Evolutionary conservation across 2,797 vertebrate genomes (phyloP).

Genomic region (Spinus olivaceus): DNA sequence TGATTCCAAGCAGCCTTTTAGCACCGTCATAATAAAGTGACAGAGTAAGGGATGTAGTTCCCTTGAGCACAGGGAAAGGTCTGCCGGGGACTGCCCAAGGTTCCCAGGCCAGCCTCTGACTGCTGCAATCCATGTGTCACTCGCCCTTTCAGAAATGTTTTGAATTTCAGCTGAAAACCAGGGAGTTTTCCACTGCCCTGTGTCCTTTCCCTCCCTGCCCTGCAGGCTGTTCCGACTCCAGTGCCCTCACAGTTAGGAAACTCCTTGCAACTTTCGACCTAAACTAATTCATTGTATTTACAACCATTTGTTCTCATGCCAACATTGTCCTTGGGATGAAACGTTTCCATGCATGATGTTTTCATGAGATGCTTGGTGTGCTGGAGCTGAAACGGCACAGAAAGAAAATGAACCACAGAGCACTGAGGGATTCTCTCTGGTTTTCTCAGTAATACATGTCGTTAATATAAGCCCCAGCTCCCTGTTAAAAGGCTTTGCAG

Average conservation of each 20-base stretch:
- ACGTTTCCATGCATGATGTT: neutral
- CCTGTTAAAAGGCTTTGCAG: neutral
- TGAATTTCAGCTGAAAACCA: neutral
- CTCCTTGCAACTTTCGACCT: neutral
- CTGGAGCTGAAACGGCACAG: neutral
- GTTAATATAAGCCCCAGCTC: neutral
- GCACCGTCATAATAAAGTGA: neutral
- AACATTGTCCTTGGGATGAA: neutral
- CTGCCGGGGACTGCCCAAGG: neutral
- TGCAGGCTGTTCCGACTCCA: neutral
- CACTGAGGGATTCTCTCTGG: neutral
- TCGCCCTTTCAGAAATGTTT: neutral
- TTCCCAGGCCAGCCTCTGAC: neutral
- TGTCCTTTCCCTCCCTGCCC: neutral
- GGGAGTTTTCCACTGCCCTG: neutral
- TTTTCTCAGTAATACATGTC: neutral
- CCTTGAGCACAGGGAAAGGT: neutral
- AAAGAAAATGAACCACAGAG: neutral
- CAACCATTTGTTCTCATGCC: neutral
- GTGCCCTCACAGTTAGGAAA: neutral
- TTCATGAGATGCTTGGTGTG: neutral
- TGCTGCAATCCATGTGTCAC: neutral
- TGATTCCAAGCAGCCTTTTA: neutral
- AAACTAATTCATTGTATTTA: neutral
- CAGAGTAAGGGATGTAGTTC: accelerated